Conservation (phyloP, 2,797 vertebrate genomes). For the Enteromius thamalakanensis region DNA sequence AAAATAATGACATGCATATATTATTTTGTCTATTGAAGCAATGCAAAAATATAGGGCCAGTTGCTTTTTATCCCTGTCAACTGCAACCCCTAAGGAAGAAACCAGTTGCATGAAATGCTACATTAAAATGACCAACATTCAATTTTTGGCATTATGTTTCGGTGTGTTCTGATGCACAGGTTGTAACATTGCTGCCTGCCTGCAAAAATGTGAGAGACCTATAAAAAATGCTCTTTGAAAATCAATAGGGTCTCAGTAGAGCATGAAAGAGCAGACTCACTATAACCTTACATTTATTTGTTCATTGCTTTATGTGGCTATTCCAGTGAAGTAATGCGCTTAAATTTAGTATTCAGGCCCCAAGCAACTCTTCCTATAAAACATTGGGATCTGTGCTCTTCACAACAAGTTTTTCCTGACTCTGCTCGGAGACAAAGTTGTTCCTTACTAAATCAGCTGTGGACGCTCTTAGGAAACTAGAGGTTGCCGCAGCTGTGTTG, state of each 20-base stretch:
- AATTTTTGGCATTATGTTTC: background rate
- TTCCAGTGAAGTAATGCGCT: constrained; percentile 39
- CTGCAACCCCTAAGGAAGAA: background rate
- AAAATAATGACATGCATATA: background rate
- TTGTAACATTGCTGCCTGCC: background rate
- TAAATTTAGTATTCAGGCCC: constrained; percentile 31
- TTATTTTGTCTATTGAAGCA: background rate
- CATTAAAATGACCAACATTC: constrained; percentile 1
- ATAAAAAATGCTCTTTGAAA: constrained; percentile 69
- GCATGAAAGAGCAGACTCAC: constrained; percentile 64
- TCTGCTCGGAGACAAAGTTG: constrained; percentile 1
- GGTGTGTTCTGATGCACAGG: constrained; percentile 20
- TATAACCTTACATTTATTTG: constrained; percentile 69
- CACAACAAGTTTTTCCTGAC: constrained; percentile 17
- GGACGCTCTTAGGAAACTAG: constrained; percentile 1
- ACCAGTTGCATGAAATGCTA: background rate
- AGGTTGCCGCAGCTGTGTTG: background rate
- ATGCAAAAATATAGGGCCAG: background rate
- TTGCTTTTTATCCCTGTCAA: background rate
- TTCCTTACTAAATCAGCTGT: constrained; percentile 27
- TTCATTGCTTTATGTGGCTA: constrained; percentile 60
- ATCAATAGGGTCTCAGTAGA: constrained; percentile 72
- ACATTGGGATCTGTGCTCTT: background rate
- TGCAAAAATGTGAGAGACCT: constrained; percentile 53
- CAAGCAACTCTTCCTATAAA: constrained; percentile 22